A percentile compares a stretch with the other conserved stretches of the same genome.
Evolutionary conservation across 2,113 vertebrate species (phyloP).

Genomic region (Ellobius talpinus): DNA sequence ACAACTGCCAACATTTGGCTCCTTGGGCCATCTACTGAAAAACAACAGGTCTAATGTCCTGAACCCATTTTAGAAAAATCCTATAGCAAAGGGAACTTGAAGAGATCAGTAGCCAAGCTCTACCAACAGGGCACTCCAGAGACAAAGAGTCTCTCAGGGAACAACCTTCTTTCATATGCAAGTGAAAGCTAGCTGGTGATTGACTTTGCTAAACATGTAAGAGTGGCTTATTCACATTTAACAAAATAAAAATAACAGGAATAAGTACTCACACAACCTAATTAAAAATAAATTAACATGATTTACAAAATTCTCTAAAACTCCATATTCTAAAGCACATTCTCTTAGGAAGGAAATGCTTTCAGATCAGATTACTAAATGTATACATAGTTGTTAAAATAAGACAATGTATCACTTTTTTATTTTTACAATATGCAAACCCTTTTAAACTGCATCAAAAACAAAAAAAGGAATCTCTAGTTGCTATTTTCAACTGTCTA

Average conservation of each 20-base stretch:
- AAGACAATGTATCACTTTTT: background rate
- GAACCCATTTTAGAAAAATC: background rate
- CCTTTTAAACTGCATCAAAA: conserved; percentile 35
- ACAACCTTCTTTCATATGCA: conserved; percentile 34
- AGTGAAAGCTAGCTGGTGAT: background rate
- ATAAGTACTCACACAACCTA: background rate
- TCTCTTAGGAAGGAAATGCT: background rate
- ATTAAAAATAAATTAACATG: conserved; percentile 30
- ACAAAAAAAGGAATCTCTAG: background rate
- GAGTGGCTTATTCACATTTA: conserved; percentile 35
- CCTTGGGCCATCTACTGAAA: background rate
- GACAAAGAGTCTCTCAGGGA: background rate
- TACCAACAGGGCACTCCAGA: conserved; percentile 1
- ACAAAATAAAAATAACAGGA: conserved; percentile 47
- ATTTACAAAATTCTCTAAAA: conserved; percentile 44
- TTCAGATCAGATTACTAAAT: conserved; percentile 23
- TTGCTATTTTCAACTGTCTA: conserved; percentile 45
- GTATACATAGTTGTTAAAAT: conserved; percentile 29
- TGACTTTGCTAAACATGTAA: background rate
- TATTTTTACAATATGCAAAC: conserved; percentile 36
- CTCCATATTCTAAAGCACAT: conserved; percentile 12
- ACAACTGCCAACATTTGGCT: background rate
- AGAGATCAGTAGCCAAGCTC: background rate
- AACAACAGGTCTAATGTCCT: background rate
- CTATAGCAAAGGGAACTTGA: background rate